Base-by-base conservation (phyloP, 1,140 invertebrate species). In the Dendroctonus valens region DNA sequence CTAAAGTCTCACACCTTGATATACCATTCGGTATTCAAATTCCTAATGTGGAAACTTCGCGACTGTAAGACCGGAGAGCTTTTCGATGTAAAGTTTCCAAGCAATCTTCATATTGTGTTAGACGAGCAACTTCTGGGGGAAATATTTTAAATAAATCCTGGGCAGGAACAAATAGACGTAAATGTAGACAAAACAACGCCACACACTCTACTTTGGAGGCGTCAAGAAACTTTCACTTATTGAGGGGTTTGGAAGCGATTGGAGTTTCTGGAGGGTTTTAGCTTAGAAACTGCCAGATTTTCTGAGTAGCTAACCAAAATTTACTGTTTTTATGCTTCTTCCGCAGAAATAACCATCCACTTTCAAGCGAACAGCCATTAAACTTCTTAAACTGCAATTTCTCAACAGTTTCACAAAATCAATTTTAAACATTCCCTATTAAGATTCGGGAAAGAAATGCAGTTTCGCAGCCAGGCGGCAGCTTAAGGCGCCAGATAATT, bases 61-160 rank as follows among this genome's bases (percentile, higher is more conserved):
- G 44, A 46, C 44, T 46, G 44, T 2, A 2, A 1, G 1, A 26
- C 1, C 9, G 38, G 26, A 55, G 53, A 39, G 53, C 53, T 55
- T 55, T 55, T 14, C 15, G 53, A 6, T 55, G 53, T 55, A 55
- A 55, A 55, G 26, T 55, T 55, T 55, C 26, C 41, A 55, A 55
- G 1, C 53, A 39, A 55, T 40, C 39, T 55, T 55, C 41, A 40
- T 26, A 55, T 40, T 55, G 11, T 55, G 38, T 40, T 55, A 55
- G n/a, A 55, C 46, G 39, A 41, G 53, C 53, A 55, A 52, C 37
- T 26, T 26, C 26, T 5, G 5, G 12, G 5, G 37, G 26, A 52
- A n/a, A 52, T 52, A 15, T 52, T 52, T 52, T 52, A 52, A n/a
- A 52, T 52, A 52, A 52, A 52, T 14, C n/a, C 12, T 14, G 3